Evolutionary conservation across 2,113 vertebrate species (phyloP).

Genomic region (Nyctibius bracteatus): DNA sequence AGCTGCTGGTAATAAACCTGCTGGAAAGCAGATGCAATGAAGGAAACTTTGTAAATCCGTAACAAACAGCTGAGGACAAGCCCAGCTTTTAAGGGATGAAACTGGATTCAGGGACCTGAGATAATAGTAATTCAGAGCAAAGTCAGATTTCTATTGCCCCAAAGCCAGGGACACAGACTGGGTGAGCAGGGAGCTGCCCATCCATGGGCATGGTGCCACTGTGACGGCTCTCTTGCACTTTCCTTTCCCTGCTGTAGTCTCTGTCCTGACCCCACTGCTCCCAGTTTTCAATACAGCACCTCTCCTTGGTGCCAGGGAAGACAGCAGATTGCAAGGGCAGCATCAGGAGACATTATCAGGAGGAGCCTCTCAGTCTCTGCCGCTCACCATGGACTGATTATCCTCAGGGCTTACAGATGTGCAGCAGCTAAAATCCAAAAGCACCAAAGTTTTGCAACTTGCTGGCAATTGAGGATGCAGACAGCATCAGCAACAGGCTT

Average conservation of each 20-base stretch:
- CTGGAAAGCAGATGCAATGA: not conserved
- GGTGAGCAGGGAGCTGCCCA: not conserved
- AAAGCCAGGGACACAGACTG: not conserved
- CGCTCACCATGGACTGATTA: not conserved
- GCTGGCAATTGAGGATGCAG: not conserved
- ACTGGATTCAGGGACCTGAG: not conserved
- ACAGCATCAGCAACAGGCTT: not conserved
- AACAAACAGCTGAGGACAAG: not conserved
- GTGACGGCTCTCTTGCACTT: fast-evolving
- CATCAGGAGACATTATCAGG: not conserved
- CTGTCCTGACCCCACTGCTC: not conserved
- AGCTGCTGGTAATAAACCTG: slow-evolving; percentile 38
- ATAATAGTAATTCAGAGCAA: not conserved
- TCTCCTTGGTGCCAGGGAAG: not conserved
- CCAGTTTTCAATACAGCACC: not conserved
- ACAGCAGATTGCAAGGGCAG: not conserved
- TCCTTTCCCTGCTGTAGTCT: not conserved
- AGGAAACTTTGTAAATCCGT: not conserved
- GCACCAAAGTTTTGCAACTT: not conserved
- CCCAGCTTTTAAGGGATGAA: not conserved
- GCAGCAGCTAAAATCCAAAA: not conserved
- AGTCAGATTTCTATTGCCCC: not conserved
- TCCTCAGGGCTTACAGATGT: not conserved
- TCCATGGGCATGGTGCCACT: fast-evolving
- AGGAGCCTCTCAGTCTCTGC: not conserved